Base-by-base conservation (phyloP, 1,140 invertebrate genomes). In the Aphelinus certus region DNA sequence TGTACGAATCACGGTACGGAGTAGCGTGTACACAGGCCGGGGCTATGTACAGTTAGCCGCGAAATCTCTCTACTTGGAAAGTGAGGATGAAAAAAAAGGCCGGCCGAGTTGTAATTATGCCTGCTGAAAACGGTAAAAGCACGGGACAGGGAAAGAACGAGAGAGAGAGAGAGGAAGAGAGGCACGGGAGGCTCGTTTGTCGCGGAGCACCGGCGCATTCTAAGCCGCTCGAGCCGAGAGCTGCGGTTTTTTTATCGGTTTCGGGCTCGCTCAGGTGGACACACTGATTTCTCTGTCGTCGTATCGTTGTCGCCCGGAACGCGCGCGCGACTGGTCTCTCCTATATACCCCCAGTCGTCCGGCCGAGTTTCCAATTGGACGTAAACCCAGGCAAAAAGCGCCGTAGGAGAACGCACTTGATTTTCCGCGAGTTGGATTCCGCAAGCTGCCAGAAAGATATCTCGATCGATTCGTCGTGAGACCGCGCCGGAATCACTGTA, bases 271-370 rank as follows among this genome's bases (percentile, higher is more conserved):
- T 64, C 57, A 69, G 67, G 48, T 73, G 67, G 75, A 77, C 47
- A 74, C 76, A 78, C 75, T 78, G 80, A 81, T 82, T 82, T 82
- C 81, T 82, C 81, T 80, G 80, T 81, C 81, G 76, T 71, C 78
- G 71, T 73, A 79, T 82, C 79, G 80, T 75, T 0, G 79, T 81
- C 79, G 79, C 78, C 81, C 79, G 81, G 79, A 82, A 82, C 80
- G 78, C 48, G 53, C 76, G 73, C 77, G 71, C 77, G 78, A 45
- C 74, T 45, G 71, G 26, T 26, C 26, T 26, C 26, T 26, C 26
- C 26, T 26, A 26, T 26, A 26, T 26, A 26, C 26, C 26, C 26
- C 26, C 26, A 26, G 26, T 26, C 26, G 26, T 26, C 26, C 26
- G 26, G 26, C 26, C 26, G 26, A 26, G 26, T 26, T 26, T 26